A percentile compares a stretch with the other conserved stretches of the same genome.
Evolutionary conservation across 2,113 vertebrate genomes (phyloP).

Genomic region (Carassius carassius): DNA sequence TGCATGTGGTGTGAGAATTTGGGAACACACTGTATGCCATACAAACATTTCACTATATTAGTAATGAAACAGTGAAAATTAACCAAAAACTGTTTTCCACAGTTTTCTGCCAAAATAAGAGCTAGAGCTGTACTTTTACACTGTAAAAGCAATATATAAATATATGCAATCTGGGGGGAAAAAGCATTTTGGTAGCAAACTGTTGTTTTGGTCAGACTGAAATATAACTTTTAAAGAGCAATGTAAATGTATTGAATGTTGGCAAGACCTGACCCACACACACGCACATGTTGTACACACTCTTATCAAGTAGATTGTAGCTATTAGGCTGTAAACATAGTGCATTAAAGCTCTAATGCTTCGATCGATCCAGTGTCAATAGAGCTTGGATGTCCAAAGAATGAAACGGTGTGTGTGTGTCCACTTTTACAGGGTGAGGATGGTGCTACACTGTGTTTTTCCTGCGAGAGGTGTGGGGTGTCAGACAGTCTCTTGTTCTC

Average conservation of each 20-base stretch:
- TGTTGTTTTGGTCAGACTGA: no score
- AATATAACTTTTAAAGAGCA: neutral
- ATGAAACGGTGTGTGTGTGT: neutral
- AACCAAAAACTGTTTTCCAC: neutral
- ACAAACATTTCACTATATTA: neutral
- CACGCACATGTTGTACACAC: slow-evolving; percentile 70
- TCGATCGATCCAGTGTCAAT: slow-evolving; percentile 78
- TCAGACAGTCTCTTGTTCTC: slow-evolving; percentile 77
- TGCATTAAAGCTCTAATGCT: slow-evolving; percentile 75
- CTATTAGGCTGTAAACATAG: slow-evolving; percentile 73
- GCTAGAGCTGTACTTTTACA: neutral
- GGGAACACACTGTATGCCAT: neutral
- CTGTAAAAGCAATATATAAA: neutral
- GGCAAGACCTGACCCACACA: slow-evolving; percentile 38
- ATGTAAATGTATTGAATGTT: neutral
- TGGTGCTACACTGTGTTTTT: slow-evolving; percentile 70
- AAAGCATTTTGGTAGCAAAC: no score
- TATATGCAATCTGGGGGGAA: neutral
- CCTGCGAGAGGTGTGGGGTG: slow-evolving; percentile 72
- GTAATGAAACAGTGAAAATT: neutral
- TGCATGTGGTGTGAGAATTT: neutral
- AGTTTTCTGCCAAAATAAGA: neutral
- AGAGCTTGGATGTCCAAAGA: slow-evolving; percentile 48
- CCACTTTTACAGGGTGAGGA: slow-evolving; percentile 72
- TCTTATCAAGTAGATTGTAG: slow-evolving; percentile 77